These are phyloP conservation scores for Esox niger DNA, from an alignment of 2,113 vertebrate genomes.

Conservation along the genomic window DNA sequence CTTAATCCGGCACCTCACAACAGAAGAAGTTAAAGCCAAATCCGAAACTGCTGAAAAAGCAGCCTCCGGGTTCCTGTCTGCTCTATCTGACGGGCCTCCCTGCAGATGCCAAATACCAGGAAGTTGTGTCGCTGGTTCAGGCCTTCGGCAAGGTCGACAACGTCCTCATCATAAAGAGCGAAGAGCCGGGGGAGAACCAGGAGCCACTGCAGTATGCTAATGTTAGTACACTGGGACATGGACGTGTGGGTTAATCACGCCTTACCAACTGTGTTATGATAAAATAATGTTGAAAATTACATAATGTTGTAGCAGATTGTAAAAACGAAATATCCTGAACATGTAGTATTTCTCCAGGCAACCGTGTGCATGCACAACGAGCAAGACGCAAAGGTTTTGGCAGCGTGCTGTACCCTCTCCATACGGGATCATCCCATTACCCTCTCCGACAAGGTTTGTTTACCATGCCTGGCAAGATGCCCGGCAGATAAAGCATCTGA, in stretches of 20 bases:
- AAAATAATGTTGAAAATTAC: too few relatives aligned
- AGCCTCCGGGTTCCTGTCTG: conserved; percentile 17
- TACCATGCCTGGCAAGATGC: too few relatives aligned
- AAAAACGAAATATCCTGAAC: too few relatives aligned
- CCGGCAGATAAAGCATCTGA: too few relatives aligned
- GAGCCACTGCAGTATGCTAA: neutral
- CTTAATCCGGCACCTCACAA: neutral
- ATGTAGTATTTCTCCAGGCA: conserved; percentile 35
- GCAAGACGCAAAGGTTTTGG: conserved; percentile 49
- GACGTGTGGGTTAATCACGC: too few relatives aligned
- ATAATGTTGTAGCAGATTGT: too few relatives aligned
- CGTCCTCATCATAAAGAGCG: conserved; percentile 50
- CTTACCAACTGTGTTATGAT: too few relatives aligned
- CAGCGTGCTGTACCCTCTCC: conserved; percentile 29
- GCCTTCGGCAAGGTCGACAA: conserved; percentile 63
- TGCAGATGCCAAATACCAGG: conserved; percentile 51
- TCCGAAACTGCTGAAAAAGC: conserved; percentile 60
- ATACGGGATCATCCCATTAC: conserved; percentile 53
- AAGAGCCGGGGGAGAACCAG: conserved; percentile 12
- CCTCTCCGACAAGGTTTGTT: conserved; percentile 44
- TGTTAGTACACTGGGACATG: too few relatives aligned
- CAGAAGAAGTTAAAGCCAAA: neutral
- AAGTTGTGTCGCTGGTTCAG: conserved; percentile 51
- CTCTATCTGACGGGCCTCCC: conserved; percentile 59
- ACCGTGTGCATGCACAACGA: conserved; percentile 59